Conservation (phyloP, 2,113 vertebrate genomes). For the Oreocharis arfaki region DNA sequence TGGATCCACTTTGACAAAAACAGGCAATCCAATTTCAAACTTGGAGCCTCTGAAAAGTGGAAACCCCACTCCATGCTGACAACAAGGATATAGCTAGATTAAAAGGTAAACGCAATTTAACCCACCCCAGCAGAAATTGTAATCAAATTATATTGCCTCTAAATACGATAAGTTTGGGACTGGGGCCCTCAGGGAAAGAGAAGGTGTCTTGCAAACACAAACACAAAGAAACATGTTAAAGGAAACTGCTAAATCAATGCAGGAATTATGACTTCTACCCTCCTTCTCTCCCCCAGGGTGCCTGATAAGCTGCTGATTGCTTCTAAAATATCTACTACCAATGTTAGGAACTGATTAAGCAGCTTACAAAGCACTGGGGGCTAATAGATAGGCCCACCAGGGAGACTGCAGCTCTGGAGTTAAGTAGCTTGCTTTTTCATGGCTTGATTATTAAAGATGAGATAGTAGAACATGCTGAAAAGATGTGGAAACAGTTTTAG, state of each 20-base stretch:
- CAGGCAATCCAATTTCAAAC: not conserved
- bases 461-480: conserved; percentile 49
- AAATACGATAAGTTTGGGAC: conserved; percentile 67
- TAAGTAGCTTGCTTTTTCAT: conserved; percentile 53
- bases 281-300: conserved; percentile 16
- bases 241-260: conserved; percentile 43
- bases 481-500: conserved; percentile 29
- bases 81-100: conserved; percentile 55
- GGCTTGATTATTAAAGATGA: conserved; percentile 57
- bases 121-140: conserved; percentile 57
- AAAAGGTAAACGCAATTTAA: conserved; percentile 75
- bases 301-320: conserved; percentile 63
- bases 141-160: conserved; percentile 71
- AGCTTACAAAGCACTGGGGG: conserved; percentile 59
- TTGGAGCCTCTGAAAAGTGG: conserved; percentile 15
- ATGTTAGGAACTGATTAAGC: conserved; percentile 69
- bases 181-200: not conserved
- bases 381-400: conserved; percentile 63
- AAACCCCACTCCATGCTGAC: conserved; percentile 24
- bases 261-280: conserved; percentile 12
- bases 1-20: conserved; percentile 1
- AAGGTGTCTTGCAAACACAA: conserved; percentile 60
- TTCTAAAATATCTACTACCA: conserved; percentile 59
- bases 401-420: conserved; percentile 47
- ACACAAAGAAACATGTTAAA: conserved; percentile 60